These are phyloP conservation scores for Rhopalosiphum maidis DNA, from an alignment of 1,140 invertebrate species.

Conservation along the genomic window DNA sequence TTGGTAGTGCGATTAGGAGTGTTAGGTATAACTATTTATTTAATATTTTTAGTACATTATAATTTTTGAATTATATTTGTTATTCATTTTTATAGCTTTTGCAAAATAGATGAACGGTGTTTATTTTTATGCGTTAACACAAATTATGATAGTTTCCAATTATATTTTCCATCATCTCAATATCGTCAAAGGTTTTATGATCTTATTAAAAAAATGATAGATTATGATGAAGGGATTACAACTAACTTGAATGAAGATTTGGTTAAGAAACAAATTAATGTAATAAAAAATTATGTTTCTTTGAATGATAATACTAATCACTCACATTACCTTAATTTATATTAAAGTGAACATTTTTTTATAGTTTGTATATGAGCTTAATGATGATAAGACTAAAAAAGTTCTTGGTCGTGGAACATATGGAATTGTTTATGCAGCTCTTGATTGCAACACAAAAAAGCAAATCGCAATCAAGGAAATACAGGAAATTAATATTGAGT, in stretches of 20 bases:
- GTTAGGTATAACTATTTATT: constrained; percentile 69
- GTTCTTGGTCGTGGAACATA: constrained; percentile 95
- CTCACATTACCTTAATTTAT: background rate
- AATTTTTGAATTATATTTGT: constrained; percentile 1
- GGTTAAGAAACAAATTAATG: constrained; percentile 74
- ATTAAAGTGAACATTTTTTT: constrained; percentile 61
- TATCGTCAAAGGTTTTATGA: constrained; percentile 86
- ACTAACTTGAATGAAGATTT: constrained; percentile 80
- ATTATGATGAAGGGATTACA: constrained; percentile 83
- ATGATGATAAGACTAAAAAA: constrained; percentile 86
- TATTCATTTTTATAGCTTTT: constrained; percentile 71
- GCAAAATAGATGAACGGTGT: constrained; percentile 94
- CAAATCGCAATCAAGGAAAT: constrained; percentile 98
- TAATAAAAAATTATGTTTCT: constrained; percentile 61
- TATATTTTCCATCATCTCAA: constrained; percentile 90
- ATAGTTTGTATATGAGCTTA: constrained; percentile 95
- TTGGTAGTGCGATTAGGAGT: constrained; percentile 88
- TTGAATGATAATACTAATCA: background rate
- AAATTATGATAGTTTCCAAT: constrained; percentile 98
- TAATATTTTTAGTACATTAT: background rate
- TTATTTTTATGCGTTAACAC: constrained; percentile 97
- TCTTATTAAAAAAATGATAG: constrained; percentile 81
- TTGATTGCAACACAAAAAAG: constrained; percentile 94
- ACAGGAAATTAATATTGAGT: constrained; percentile 92
- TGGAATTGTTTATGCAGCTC: constrained; percentile 92